phyloP scores from a whole-genome alignment of 2,113 vertebrate genomes.

The Rana temporaria region DNA sequence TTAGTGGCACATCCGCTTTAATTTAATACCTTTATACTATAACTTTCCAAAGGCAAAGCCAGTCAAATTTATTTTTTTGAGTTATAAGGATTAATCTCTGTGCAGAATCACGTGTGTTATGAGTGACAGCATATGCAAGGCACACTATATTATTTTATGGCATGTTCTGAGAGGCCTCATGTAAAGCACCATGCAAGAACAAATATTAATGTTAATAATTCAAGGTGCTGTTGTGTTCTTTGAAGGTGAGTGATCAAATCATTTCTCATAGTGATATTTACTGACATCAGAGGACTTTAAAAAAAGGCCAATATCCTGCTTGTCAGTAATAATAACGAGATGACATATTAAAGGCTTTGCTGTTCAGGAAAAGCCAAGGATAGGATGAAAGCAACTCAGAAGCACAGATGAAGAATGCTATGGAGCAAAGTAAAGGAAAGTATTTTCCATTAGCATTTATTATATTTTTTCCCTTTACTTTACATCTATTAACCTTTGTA shows the following conservation, averaged over 20 bases:
- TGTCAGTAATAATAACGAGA: constrained; percentile 52
- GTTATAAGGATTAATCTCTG: background rate
- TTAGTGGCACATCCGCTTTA: too few species aligned
- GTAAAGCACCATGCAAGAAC: background rate
- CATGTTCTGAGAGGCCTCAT: background rate
- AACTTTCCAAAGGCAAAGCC: background rate
- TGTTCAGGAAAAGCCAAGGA: constrained; percentile 19
- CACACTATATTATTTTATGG: background rate
- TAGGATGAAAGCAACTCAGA: constrained; percentile 31
- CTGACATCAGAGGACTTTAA: constrained; percentile 45
- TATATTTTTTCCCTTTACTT: constrained; percentile 34
- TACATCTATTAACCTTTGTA: constrained; percentile 32
- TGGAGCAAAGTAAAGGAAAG: constrained; percentile 24
- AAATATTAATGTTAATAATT: constrained; percentile 52
- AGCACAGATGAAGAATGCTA: constrained; percentile 6
- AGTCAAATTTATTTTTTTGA: background rate
- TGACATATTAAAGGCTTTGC: constrained; percentile 45
- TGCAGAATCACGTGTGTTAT: background rate
- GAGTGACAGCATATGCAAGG: constrained; percentile 17
- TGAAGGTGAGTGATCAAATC: constrained; percentile 52
- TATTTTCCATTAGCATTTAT: constrained; percentile 37
- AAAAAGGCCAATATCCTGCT: constrained; percentile 49
- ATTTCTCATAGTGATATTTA: constrained; percentile 52
- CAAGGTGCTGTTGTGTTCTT: constrained; percentile 36
- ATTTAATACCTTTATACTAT: background rate